These are phyloP conservation scores for Ryuthela nishihirai DNA, from an alignment of 2,888 invertebrate species.

Conservation along the genomic window DNA sequence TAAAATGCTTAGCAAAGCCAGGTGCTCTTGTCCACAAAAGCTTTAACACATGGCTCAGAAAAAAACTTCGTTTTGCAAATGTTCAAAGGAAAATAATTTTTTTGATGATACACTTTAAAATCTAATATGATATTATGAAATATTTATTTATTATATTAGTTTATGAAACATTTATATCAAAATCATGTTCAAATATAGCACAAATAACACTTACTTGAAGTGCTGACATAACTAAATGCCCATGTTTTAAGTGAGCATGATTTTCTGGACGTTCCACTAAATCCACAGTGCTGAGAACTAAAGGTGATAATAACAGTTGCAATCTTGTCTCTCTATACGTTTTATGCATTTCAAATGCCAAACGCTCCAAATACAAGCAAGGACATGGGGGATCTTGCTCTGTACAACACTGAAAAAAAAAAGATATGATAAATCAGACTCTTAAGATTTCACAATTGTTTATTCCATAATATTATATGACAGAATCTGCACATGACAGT, in stretches of 20 bases:
- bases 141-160: background rate
- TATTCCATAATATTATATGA: too few relatives aligned
- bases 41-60: too few relatives aligned
- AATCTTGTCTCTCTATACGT: slow-evolving; percentile 84
- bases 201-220: slow-evolving; percentile 24
- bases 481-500: too few relatives aligned
- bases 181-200: background rate
- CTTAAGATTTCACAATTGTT: too few relatives aligned
- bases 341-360: slow-evolving; percentile 97
- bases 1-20: too few relatives aligned
- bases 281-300: slow-evolving; percentile 61
- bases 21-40: too few relatives aligned
- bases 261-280: slow-evolving; percentile 42
- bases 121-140: too few relatives aligned
- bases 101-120: too few relatives aligned
- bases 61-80: too few relatives aligned
- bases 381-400: slow-evolving; percentile 89
- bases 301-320: slow-evolving; percentile 76
- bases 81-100: too few relatives aligned
- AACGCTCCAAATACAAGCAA: slow-evolving; percentile 77
- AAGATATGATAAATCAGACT: slow-evolving; percentile 1
- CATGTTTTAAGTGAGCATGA: slow-evolving; percentile 70
- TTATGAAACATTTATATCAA: background rate
- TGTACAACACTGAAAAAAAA: slow-evolving; percentile 66
- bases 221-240: slow-evolving; percentile 75